phyloP scores from a whole-genome alignment of 2,888 invertebrate genomes.

The Plagiodera versicolora region DNA sequence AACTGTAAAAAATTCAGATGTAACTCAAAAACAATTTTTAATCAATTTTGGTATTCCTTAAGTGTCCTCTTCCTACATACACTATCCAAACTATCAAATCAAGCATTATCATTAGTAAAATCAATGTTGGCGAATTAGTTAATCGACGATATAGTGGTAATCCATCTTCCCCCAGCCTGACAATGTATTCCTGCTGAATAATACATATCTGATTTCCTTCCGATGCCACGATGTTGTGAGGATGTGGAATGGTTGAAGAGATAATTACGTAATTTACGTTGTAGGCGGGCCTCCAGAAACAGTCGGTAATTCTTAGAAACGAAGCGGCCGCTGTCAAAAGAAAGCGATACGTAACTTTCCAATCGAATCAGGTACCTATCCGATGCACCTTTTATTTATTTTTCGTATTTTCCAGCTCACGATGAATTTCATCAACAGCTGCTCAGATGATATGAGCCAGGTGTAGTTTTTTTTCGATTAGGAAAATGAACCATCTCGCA shows the following conservation, averaged over 20 bases:
- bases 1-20: too few species aligned
- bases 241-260: slow-evolving; percentile 45
- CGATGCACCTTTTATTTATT: slow-evolving; percentile 4
- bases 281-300: slow-evolving; percentile 9
- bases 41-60: too few species aligned
- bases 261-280: slow-evolving; percentile 44
- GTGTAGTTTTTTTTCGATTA: too few species aligned
- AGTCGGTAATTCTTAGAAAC: slow-evolving; percentile 18
- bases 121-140: too few species aligned
- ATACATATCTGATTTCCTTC: too few species aligned
- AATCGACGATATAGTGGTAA: neutral
- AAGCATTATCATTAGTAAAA: too few species aligned
- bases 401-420: neutral
- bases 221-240: slow-evolving; percentile 24
- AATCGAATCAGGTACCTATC: slow-evolving; percentile 27
- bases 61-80: too few species aligned
- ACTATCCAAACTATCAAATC: too few species aligned
- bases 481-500: too few species aligned
- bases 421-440: neutral
- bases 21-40: too few species aligned
- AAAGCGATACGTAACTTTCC: slow-evolving; percentile 27
- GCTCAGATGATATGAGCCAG: too few species aligned
- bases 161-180: neutral
- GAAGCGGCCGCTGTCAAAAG: slow-evolving; percentile 25
- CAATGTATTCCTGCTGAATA: neutral